Evolutionary conservation across 2,888 invertebrate species (phyloP).

Genomic region (Melinaea marsaeus): DNA sequence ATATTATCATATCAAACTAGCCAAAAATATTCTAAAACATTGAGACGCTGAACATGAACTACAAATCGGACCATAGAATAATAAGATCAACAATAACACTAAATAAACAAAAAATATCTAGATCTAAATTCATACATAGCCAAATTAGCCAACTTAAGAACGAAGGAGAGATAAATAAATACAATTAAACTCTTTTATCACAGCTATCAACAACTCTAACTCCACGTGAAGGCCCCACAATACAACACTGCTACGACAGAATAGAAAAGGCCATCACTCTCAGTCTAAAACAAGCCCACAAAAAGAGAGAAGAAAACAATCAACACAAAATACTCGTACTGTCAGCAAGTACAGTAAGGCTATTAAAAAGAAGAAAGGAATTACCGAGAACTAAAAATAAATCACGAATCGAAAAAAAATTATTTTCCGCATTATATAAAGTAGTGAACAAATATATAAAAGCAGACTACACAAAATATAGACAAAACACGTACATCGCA

Average conservation of each 20-base stretch:
- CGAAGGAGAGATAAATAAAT: slow-evolving; percentile 19
- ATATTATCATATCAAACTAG: slow-evolving; percentile 18
- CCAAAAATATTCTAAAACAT: slow-evolving; percentile 14
- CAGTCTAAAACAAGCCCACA: background rate
- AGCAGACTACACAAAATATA: slow-evolving; percentile 17
- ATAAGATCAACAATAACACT: slow-evolving; percentile 17
- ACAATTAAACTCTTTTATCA: slow-evolving; percentile 6
- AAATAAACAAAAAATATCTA: slow-evolving; percentile 11
- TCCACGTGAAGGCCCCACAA: background rate
- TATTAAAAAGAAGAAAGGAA: too few species aligned
- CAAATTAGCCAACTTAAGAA: slow-evolving; percentile 14
- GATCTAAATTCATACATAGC: slow-evolving; percentile 17
- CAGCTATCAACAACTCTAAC: background rate
- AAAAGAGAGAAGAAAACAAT: too few species aligned
- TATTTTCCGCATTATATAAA: background rate
- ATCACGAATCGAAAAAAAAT: background rate
- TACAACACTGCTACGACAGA: slow-evolving; percentile 1
- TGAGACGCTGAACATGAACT: slow-evolving; percentile 19
- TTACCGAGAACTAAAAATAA: too few species aligned
- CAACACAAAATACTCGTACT: too few species aligned
- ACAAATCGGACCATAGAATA: slow-evolving; percentile 19
- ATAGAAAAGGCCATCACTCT: background rate
- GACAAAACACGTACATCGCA: slow-evolving; percentile 8
- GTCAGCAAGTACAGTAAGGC: too few species aligned
- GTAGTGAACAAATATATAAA: slow-evolving; percentile 18